phyloP scores from a whole-genome alignment of 92 coral and sea anemone genomes.

The Montipora capitata region DNA sequence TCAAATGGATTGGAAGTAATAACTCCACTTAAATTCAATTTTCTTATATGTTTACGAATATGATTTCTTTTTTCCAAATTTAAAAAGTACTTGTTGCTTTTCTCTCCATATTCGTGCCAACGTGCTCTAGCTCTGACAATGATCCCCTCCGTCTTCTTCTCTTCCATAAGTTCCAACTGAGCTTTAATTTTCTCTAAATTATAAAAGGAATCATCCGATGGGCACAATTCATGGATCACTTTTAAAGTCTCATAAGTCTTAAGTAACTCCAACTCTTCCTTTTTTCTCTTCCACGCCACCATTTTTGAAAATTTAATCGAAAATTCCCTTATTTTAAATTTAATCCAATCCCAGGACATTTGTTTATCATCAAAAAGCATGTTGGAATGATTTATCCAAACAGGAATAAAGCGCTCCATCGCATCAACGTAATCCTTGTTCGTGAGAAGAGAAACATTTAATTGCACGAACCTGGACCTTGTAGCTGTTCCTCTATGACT shows the following conservation, averaged over 20 bases:
- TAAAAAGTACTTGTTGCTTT: not conserved
- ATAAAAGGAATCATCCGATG: not conserved
- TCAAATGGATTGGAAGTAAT: constrained; percentile 5
- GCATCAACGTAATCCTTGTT: constrained; percentile 31
- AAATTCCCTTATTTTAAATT: constrained; percentile 1
- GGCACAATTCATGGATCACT: not conserved
- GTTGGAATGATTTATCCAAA: not conserved
- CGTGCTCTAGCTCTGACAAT: no score
- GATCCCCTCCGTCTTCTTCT: no score
- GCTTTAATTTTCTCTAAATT: no score
- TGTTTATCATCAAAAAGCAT: not conserved
- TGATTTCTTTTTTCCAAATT: constrained; percentile 28
- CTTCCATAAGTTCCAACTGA: no score
- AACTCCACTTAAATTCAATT: constrained; percentile 16
- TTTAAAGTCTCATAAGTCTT: not conserved
- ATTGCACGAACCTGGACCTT: constrained; percentile 8
- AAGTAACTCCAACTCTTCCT: constrained; percentile 11
- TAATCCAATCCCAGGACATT: constrained; percentile 13
- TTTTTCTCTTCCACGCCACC: constrained; percentile 5
- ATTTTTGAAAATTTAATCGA: not conserved
- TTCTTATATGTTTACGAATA: constrained; percentile 22
- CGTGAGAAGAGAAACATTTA: constrained; percentile 18
- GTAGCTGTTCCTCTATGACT: no score
- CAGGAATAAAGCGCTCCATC: constrained; percentile 11
- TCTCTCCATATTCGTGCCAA: no score